phyloP scores from a whole-genome alignment of 2,797 vertebrate genomes.

The Syndactyla subalaris region DNA sequence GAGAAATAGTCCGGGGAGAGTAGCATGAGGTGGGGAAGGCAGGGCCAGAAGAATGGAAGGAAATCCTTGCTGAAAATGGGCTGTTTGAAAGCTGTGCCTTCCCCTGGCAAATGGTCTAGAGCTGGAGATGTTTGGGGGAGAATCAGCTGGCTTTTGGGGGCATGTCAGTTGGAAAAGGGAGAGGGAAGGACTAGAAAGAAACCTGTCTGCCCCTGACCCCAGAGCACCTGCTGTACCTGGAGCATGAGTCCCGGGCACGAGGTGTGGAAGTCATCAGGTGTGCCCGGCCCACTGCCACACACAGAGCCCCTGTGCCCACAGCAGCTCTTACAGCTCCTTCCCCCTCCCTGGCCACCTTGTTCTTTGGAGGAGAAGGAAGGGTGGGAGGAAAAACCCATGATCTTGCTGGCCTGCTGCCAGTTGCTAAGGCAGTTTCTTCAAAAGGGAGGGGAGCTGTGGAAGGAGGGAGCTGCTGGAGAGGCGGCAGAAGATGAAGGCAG shows the following conservation, averaged over 20 bases:
- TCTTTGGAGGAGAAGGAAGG: background rate
- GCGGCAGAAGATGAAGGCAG: background rate
- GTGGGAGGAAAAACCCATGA: slow-evolving; percentile 17
- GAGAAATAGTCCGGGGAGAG: background rate
- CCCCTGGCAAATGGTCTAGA: background rate
- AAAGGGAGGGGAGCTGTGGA: background rate
- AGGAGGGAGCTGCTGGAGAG: background rate
- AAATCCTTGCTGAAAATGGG: slow-evolving; percentile 1
- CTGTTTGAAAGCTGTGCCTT: background rate
- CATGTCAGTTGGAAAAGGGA: rapidly evolving
- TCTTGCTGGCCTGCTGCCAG: slow-evolving; percentile 32
- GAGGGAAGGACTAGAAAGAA: background rate
- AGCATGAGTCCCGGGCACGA: background rate
- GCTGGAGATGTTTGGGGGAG: background rate
- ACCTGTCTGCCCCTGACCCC: background rate
- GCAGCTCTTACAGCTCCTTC: background rate
- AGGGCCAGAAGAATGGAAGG: slow-evolving; percentile 5
- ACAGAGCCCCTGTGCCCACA: background rate
- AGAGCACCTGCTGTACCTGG: background rate
- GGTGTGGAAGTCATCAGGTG: background rate
- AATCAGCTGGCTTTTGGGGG: background rate
- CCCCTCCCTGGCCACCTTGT: background rate
- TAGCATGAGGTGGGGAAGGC: background rate
- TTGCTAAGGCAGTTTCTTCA: slow-evolving; percentile 13
- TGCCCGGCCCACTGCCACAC: background rate